Evolutionary conservation across 2,888 invertebrate species (phyloP).

Genomic region (Blastobasis adustella): DNA sequence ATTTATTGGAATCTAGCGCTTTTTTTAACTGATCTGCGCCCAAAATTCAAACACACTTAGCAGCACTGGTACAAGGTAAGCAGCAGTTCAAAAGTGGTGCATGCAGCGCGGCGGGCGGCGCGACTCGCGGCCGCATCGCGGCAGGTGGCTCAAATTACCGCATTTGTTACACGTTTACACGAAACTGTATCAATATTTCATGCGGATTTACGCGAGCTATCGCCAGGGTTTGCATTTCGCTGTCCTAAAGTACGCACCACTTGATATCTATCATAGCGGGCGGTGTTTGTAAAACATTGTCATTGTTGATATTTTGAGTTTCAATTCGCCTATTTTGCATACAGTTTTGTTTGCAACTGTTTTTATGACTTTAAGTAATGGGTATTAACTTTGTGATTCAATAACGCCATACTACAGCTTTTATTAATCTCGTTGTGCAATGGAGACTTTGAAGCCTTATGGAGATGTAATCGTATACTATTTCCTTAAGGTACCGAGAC

Average conservation of each 20-base stretch:
- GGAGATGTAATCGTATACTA: conserved; percentile 69
- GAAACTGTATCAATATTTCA: conserved; percentile 76
- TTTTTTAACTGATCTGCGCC: too few species aligned
- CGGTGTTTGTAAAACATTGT: too few species aligned
- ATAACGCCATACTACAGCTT: too few species aligned
- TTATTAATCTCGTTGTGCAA: too few species aligned
- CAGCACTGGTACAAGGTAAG: conserved; percentile 25
- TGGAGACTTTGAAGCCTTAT: conserved; percentile 17
- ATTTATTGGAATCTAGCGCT: too few species aligned
- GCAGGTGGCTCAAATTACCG: conserved; percentile 73
- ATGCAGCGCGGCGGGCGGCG: conserved; percentile 18
- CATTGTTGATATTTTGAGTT: too few species aligned
- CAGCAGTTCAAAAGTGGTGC: conserved; percentile 61
- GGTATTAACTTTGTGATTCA: too few species aligned
- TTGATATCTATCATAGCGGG: conserved; percentile 4
- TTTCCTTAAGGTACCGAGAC: conserved; percentile 66
- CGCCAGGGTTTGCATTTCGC: conserved; percentile 61
- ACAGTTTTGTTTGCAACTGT: too few species aligned
- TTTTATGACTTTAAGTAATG: too few species aligned
- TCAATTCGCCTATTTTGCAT: too few species aligned
- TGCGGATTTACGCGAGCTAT: conserved; percentile 70
- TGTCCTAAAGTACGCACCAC: conserved; percentile 46
- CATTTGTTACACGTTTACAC: conserved; percentile 75
- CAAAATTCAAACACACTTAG: too few species aligned
- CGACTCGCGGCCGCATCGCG: conserved; percentile 13